phyloP scores from a whole-genome alignment of 2,888 invertebrate species.

The Trisateles emortualis region DNA sequence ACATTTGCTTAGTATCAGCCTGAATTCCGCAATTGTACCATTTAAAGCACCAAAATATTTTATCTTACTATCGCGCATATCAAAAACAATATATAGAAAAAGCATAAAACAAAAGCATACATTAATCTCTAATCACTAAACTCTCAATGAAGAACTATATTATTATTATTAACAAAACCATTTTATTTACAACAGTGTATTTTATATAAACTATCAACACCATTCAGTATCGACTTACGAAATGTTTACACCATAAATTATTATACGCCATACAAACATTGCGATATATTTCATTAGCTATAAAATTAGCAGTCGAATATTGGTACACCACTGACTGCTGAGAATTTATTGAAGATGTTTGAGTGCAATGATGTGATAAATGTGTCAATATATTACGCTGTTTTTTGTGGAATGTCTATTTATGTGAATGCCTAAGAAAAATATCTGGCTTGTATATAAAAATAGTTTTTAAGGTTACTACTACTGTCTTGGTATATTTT shows the following conservation, averaged over 20 bases:
- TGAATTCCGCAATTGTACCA: too few species aligned
- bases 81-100: constrained; percentile 1
- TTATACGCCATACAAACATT: constrained; percentile 76
- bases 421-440: too few species aligned
- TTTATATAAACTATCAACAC: constrained; percentile 30
- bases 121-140: constrained; percentile 33
- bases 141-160: constrained; percentile 37
- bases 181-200: constrained; percentile 39
- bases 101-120: constrained; percentile 32
- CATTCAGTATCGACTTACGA: constrained; percentile 22
- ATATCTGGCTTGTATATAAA: too few species aligned
- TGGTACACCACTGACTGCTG: constrained; percentile 45
- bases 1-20: too few species aligned
- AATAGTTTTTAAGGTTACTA: too few species aligned
- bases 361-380: neutral
- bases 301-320: constrained; percentile 69
- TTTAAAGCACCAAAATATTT: too few species aligned
- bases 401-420: too few species aligned
- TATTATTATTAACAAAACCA: constrained; percentile 36
- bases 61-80: neutral
- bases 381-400: neutral
- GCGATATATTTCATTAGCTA: constrained; percentile 76
- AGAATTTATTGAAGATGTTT: constrained; percentile 6
- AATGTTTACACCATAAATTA: constrained; percentile 81
- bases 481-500: too few species aligned